phyloP scores from a whole-genome alignment of 2,797 vertebrate species.

The Molossus molossus region DNA sequence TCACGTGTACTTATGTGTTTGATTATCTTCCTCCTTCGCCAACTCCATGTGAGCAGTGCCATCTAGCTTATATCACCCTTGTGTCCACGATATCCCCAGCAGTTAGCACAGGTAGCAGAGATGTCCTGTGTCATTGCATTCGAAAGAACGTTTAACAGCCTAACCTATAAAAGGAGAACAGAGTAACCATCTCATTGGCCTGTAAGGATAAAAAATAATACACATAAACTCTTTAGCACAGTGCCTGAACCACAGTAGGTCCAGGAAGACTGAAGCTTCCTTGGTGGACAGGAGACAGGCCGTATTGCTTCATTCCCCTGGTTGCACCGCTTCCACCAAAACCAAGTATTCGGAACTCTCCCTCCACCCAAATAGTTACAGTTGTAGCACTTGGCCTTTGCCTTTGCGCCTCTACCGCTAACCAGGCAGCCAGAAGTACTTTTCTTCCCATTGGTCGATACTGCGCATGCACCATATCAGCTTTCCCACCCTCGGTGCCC shows the following conservation, averaged over 20 bases:
- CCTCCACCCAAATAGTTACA: fast-evolving
- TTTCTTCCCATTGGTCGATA: not conserved
- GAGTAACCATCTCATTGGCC: not conserved
- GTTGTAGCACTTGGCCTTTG: not conserved
- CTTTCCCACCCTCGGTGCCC: not conserved
- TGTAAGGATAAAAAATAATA: not conserved
- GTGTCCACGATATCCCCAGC: not conserved
- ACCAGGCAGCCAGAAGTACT: not conserved
- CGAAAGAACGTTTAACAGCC: too few species aligned
- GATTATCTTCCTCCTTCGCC: not conserved
- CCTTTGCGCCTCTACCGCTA: fast-evolving
- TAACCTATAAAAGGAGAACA: not conserved
- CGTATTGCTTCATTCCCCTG: fast-evolving
- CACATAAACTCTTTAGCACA: not conserved
- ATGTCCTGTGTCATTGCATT: not conserved
- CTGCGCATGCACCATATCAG: not conserved
- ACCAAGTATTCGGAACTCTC: fast-evolving
- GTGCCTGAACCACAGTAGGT: not conserved
- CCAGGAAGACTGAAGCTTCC: not conserved
- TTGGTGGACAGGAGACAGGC: fast-evolving
- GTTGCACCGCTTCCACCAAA: too few species aligned
- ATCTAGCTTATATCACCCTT: not conserved
- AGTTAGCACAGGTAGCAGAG: not conserved
- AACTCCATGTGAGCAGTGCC: not conserved
- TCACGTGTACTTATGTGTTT: not conserved